Conservation (phyloP, 2,888 invertebrate genomes). For the Atrina japonica region DNA sequence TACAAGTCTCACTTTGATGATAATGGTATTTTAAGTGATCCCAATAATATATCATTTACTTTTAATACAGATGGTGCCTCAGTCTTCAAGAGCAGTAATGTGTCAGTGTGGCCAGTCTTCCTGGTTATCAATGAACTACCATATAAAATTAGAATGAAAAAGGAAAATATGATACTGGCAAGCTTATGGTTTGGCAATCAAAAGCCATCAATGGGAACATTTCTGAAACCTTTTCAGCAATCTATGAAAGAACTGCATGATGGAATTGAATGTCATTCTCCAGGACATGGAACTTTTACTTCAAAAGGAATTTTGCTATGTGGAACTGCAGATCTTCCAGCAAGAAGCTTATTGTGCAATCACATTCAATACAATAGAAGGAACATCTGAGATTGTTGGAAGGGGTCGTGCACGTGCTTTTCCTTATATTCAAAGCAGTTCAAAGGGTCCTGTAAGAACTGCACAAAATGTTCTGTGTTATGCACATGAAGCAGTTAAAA, state of each 20-base stretch:
- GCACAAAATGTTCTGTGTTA: not conserved
- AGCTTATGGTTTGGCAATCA: slow-evolving; percentile 39
- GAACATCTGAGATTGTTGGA: slow-evolving; percentile 21
- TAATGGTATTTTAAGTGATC: slow-evolving; percentile 5
- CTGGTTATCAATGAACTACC: slow-evolving; percentile 42
- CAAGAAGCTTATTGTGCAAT: slow-evolving; percentile 33
- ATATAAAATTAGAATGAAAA: slow-evolving; percentile 30
- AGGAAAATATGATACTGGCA: slow-evolving; percentile 34
- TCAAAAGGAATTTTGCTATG: slow-evolving; percentile 14
- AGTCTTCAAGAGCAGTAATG: slow-evolving; percentile 28
- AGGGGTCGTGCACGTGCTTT: slow-evolving; percentile 23
- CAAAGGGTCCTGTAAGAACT: slow-evolving; percentile 23
- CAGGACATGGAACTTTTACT: slow-evolving; percentile 14
- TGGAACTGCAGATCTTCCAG: slow-evolving; percentile 32
- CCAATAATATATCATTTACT: slow-evolving; percentile 33
- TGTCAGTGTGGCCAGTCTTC: slow-evolving; percentile 34
- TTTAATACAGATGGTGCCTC: slow-evolving; percentile 42
- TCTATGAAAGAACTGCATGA: slow-evolving; percentile 7
- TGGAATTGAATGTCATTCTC: slow-evolving; percentile 20
- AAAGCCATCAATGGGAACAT: slow-evolving; percentile 37
- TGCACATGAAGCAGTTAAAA: not conserved
- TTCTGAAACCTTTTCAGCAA: slow-evolving; percentile 28
- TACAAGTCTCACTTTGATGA: slow-evolving; percentile 28
- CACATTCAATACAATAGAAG: slow-evolving; percentile 38
- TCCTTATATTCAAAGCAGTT: slow-evolving; percentile 16